Evolutionary conservation across 2,113 vertebrate genomes (phyloP), one percentile per base, ranked within the genome.

Genomic region (Columbina picui): DNA sequence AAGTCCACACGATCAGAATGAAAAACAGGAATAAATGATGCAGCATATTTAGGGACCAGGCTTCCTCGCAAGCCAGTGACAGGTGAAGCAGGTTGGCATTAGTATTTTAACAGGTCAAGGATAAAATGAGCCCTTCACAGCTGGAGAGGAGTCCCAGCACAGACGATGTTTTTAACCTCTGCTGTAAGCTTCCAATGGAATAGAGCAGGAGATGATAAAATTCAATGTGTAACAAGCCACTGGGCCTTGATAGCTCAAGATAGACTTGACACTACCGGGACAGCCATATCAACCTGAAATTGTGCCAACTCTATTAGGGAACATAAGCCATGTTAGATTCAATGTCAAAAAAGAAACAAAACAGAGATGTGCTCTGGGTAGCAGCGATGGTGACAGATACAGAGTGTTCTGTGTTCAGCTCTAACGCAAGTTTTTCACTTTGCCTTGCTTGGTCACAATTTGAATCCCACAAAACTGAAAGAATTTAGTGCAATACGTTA

Each of bases 121-220:
- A 90, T 77, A 56, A 94, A 87, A 75, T 32, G 65, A 83, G 65
- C 77, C 84, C 83, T 64, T 7, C 60, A 65, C 95, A 93, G 85
- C 84, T 94, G 84, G 45, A 93, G 75, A 61, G 45, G 45, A 84
- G 55, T 61, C 91, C 91, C 80, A 56, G 57, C 4, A 49, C 89
- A 90, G 36, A 41, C 43, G 41, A 94, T 52, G 78, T 76, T 96
- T 96, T 95, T 93, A 93, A 96, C 94, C 89, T 95, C 90, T 77
- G 65, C 86, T 86, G 55, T 73, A 69, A 75, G 49, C 53, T 89
- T 96, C 79, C 87, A 86, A 30, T 2, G 73, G 82, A 87, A 91
- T 32, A 57, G 95, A 91, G 67, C 29, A 85, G 53, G 12, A 53
- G 71, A 73, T 75, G 64, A 69, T 53, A 83, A 76, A 84, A 79